Percentiles rank a stretch among this genome's conserved stretches.
These are phyloP conservation scores for Habrosyne pyritoides DNA, from an alignment of 2,888 invertebrate genomes.

Conservation along the genomic window DNA sequence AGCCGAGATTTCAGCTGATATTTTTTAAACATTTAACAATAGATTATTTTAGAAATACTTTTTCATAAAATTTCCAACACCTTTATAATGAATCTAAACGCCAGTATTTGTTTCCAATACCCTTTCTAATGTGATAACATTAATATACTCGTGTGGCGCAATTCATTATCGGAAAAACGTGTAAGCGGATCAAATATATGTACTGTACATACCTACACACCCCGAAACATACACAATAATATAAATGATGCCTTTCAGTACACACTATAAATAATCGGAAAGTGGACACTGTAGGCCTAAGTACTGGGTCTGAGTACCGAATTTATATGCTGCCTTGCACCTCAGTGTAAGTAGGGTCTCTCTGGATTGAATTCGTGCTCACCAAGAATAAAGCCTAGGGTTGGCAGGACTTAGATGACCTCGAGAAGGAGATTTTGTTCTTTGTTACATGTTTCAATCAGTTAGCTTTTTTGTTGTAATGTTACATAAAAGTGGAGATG, in stretches of 20 bases:
- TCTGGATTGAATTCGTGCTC: not conserved
- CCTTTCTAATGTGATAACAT: not conserved
- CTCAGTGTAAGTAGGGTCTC: not conserved
- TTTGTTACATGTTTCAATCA: not conserved
- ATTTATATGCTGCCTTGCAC: not conserved
- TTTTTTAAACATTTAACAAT: too few species aligned
- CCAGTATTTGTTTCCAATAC: not conserved
- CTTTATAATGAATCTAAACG: not conserved
- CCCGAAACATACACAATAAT: not conserved
- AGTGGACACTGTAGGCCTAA: not conserved
- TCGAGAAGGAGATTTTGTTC: not conserved
- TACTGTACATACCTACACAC: too few species aligned
- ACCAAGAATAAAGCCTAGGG: not conserved
- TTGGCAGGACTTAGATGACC: not conserved
- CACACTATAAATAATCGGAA: constrained; percentile 4
- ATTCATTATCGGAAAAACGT: constrained; percentile 2
- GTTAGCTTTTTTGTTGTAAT: not conserved
- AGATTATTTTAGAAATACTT: too few species aligned
- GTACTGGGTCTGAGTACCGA: not conserved
- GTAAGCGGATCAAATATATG: constrained; percentile 3
- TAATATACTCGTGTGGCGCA: not conserved
- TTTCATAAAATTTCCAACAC: not conserved
- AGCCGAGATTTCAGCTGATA: too few species aligned
- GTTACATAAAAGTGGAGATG: too few species aligned
- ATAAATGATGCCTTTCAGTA: not conserved